A percentile compares a stretch with the other conserved stretches of the same genome.
Evolutionary conservation across 1,140 invertebrate species (phyloP).

Genomic region (Drosophila tsacasi): DNA sequence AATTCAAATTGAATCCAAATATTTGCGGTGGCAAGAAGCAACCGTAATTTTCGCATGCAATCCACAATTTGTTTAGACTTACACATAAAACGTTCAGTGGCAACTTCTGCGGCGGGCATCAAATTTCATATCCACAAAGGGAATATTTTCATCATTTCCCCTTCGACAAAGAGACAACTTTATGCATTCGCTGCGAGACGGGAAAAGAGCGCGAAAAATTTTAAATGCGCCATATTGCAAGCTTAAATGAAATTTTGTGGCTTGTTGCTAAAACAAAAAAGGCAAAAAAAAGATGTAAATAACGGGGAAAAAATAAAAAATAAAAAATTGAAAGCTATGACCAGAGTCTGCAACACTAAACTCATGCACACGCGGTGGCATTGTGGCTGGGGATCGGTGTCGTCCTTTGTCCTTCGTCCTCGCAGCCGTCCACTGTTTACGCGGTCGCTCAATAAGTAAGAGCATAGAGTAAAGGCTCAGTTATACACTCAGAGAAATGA

Average conservation of each 20-base stretch:
- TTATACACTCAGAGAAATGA: slow-evolving; percentile 7
- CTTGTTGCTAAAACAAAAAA: slow-evolving; percentile 62
- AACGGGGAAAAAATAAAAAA: slow-evolving; percentile 24
- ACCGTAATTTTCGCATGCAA: slow-evolving; percentile 30
- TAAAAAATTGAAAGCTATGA: slow-evolving; percentile 30
- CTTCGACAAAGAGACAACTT: slow-evolving; percentile 35
- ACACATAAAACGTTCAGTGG: slow-evolving; percentile 50
- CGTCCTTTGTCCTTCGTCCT: slow-evolving; percentile 48
- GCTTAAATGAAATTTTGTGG: slow-evolving; percentile 82
- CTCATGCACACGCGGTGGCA: slow-evolving; percentile 53
- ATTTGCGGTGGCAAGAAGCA: slow-evolving; percentile 55
- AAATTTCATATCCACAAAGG: slow-evolving; percentile 59
- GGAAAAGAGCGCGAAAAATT: slow-evolving; percentile 39
- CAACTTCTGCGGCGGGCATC: slow-evolving; percentile 33
- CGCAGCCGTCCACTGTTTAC: slow-evolving; percentile 58
- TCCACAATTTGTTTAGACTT: slow-evolving; percentile 67
- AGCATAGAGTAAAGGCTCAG: slow-evolving; percentile 49
- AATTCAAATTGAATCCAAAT: slow-evolving; percentile 69
- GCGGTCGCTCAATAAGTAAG: slow-evolving; percentile 76
- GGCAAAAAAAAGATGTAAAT: slow-evolving; percentile 15
- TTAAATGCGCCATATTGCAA: slow-evolving; percentile 79
- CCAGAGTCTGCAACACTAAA: slow-evolving; percentile 43
- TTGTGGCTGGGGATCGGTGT: slow-evolving; percentile 55
- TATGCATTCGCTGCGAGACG: slow-evolving; percentile 28
- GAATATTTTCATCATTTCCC: slow-evolving; percentile 23